phyloP scores from a whole-genome alignment of 1,140 invertebrate genomes.

The Temnothorax curvispinosus region DNA sequence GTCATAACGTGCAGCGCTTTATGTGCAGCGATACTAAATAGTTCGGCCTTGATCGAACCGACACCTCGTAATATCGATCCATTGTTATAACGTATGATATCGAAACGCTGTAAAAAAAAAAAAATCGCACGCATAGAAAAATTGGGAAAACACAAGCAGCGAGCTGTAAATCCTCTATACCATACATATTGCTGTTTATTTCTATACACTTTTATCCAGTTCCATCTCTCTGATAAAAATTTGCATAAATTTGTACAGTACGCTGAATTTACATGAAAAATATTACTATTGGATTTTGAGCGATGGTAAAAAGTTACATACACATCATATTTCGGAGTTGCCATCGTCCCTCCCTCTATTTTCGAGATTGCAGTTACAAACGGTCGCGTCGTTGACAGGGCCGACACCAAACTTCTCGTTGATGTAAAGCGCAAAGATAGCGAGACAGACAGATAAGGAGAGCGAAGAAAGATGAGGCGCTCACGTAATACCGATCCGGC shows the following conservation, averaged over 20 bases:
- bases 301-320: slow-evolving; percentile 3
- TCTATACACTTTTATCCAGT: background rate
- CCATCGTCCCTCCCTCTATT: background rate
- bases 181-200: background rate
- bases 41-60: background rate
- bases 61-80: background rate
- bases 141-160: background rate
- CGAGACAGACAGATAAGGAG: slow-evolving; percentile 57
- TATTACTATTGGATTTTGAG: background rate
- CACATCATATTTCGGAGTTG: background rate
- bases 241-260: background rate
- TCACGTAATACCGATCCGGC: slow-evolving; percentile 65
- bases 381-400: slow-evolving; percentile 58
- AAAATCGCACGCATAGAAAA: background rate
- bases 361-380: slow-evolving; percentile 28
- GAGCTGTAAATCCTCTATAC: background rate
- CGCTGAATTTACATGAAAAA: background rate
- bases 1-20: slow-evolving; percentile 5
- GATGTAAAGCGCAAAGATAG: slow-evolving; percentile 55
- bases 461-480: slow-evolving; percentile 69
- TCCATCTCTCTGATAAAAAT: slow-evolving; percentile 3
- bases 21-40: slow-evolving; percentile 24
- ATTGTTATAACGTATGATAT: background rate
- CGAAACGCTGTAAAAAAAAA: background rate
- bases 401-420: slow-evolving; percentile 32